Percentiles rank a stretch among this genome's conserved stretches.
phyloP scores from a whole-genome alignment of 2,888 invertebrate species.

The Papilio protenor region DNA sequence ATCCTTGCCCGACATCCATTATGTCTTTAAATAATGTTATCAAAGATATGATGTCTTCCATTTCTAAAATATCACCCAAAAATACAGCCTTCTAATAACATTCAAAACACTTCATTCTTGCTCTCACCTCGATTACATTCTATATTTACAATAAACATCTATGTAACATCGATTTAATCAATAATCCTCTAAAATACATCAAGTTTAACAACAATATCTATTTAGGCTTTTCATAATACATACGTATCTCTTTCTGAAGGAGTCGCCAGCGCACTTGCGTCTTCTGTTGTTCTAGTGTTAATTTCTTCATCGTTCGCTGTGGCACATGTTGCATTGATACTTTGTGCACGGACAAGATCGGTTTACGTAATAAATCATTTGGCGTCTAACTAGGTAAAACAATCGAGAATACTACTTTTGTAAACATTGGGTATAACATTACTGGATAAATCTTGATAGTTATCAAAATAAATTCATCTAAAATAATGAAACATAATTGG shows the following conservation, averaged over 20 bases:
- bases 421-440: conserved; percentile 51
- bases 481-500: conserved; percentile 66
- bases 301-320: conserved; percentile 18
- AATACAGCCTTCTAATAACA: conserved; percentile 83
- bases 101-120: conserved; percentile 69
- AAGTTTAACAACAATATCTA: conserved; percentile 81
- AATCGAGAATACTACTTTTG: conserved; percentile 41
- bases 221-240: conserved; percentile 72
- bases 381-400: conserved; percentile 33
- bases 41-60: conserved; percentile 78
- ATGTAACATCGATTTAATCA: conserved; percentile 84
- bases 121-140: conserved; percentile 69
- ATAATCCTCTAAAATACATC: conserved; percentile 84
- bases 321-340: conserved; percentile 32
- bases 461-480: conserved; percentile 80
- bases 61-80: conserved; percentile 82
- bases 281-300: background rate
- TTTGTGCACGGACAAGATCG: conserved; percentile 30
- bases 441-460: conserved; percentile 65
- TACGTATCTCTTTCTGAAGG: conserved; percentile 67
- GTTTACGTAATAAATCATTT: conserved; percentile 30
- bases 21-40: conserved; percentile 69
- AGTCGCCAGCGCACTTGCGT: conserved; percentile 43
- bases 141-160: conserved; percentile 84
- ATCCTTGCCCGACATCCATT: conserved; percentile 54